Conservation (phyloP, 2,888 invertebrate species). For the Teleogryllus oceanicus region DNA sequence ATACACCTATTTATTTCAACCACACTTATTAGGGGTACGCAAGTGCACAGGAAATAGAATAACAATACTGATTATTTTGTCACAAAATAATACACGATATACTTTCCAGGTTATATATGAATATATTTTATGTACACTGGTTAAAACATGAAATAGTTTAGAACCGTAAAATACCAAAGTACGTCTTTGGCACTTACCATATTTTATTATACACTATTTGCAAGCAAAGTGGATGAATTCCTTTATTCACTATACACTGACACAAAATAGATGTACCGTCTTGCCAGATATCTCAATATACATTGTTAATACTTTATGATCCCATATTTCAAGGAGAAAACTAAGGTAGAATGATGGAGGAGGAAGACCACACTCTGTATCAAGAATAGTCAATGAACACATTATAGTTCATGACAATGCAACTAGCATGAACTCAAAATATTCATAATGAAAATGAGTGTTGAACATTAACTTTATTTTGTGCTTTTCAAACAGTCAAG, state of each 20-base stretch:
- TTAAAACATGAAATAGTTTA: not conserved
- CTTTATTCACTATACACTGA: not conserved
- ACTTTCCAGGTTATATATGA: not conserved
- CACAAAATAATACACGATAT: not conserved
- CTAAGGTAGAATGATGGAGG: not conserved
- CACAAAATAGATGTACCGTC: no score
- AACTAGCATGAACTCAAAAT: no score
- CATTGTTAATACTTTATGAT: no score
- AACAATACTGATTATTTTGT: not conserved
- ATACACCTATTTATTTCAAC: not conserved
- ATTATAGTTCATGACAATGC: no score
- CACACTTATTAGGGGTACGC: slow-evolving; percentile 6
- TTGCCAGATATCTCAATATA: no score
- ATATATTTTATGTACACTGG: not conserved
- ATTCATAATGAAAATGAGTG: no score
- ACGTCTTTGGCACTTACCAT: not conserved
- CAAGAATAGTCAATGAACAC: no score
- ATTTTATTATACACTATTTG: not conserved
- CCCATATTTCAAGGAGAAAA: no score
- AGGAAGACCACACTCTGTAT: not conserved
- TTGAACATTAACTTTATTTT: no score
- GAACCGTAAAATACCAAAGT: not conserved
- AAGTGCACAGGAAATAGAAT: not conserved
- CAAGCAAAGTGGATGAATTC: not conserved
- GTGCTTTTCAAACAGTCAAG: no score